These are phyloP conservation scores for Collichthys lucidus DNA, from an alignment of 2,113 vertebrate genomes.

Conservation along the genomic window DNA sequence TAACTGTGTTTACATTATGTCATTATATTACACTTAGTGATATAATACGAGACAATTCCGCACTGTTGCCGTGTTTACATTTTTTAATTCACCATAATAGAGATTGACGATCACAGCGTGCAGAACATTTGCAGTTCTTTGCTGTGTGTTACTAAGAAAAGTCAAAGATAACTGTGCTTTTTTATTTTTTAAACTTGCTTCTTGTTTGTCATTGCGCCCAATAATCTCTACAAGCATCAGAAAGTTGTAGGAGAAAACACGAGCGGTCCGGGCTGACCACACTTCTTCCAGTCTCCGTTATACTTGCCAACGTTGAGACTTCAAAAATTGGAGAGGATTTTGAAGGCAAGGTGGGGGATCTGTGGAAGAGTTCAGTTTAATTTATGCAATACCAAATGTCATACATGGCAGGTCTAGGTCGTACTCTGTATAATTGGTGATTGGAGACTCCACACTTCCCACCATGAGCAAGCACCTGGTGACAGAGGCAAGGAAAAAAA, in stretches of 20 bases:
- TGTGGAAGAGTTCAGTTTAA: no score
- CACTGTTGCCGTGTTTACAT: neutral
- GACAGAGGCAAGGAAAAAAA: no score
- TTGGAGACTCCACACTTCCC: no score
- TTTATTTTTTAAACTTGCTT: neutral
- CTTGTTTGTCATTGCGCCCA: neutral
- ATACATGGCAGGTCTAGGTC: no score
- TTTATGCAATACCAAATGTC: no score
- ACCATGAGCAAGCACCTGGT: no score
- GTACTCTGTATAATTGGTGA: no score
- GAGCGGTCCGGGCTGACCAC: neutral
- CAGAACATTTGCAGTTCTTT: neutral
- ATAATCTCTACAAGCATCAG: neutral
- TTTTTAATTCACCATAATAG: neutral
- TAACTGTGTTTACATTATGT: neutral
- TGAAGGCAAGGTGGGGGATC: no score
- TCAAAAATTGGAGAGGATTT: no score
- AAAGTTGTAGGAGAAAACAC: neutral
- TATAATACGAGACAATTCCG: neutral
- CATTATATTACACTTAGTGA: neutral
- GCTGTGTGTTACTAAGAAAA: neutral
- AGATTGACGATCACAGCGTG: neutral
- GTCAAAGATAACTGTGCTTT: neutral
- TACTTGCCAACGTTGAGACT: no score
- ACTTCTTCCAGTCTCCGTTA: neutral